Base-by-base conservation (phyloP, 2,113 vertebrate species). In the Phoxinus phoxinus region DNA sequence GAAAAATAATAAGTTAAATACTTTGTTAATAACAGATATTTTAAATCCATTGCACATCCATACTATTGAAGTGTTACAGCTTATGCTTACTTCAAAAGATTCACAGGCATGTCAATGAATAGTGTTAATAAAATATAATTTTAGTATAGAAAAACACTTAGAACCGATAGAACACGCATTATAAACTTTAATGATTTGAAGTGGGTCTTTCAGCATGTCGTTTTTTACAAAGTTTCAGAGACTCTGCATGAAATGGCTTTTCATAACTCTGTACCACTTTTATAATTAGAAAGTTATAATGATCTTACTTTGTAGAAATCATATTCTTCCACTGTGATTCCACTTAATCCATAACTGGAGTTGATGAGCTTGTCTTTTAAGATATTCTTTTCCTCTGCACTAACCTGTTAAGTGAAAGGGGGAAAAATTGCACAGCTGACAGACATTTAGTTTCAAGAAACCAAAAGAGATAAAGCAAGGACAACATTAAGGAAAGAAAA, bases 301-400 rank as follows among this genome's bases (percentile, higher is more conserved):
- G 2, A 71, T 90, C 93, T 94, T 92, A 98, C 98, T 94, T 96
- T 98, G 93, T 97, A 99, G 91, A 96, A 95, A 76, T 95, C 95
- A 32, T 94, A 92, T 0, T 92, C 88, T 71, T 91, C 94, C 17
- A 94, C 81, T 17, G 91, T 96, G 88, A 9, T 0, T 41, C 75
- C 85, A 89, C 0, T 94, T 86, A 94, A 6, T 41, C 74, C 81
- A 73, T 93, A 94, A 69, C 94, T 97, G 90, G 97, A 98, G 17
- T 32, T 72, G 32, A 72, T 21, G 23, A 99, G 94, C n/a, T 97
- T 92, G 0, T 92, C 80, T 89, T 32, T 27, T 83, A 96, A 92
- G 2, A 27, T 35, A 11, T 15, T 85, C 93, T 96, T 99, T 67
- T 97, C 91, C 6, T 95, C 91, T 9, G 88, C 86, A 61, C 84